Evolutionary conservation across 37 sponge, comb jelly and placozoan species (phyloP), one percentile per base, ranked within the genome.

Genomic region (Amphimedon queenslandica): DNA sequence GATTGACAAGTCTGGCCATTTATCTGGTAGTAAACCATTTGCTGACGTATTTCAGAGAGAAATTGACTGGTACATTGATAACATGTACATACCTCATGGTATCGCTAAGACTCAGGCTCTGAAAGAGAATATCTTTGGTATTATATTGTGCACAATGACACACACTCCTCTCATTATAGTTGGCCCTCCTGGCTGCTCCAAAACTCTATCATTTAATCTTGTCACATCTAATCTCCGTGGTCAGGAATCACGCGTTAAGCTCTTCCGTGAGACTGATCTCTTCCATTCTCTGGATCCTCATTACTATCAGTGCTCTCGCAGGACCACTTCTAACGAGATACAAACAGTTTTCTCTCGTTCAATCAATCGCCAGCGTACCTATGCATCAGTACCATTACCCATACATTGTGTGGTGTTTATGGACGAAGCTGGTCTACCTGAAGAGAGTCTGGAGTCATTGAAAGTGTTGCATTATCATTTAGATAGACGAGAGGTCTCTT

Each of bases 351-450:
- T 95, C 81, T 47, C 37, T 21, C 79, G 96, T 35, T 89, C 96
- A 11, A 79, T 95, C 56, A 95, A 80, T 40, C 75, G 92, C 34
- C 88, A 87, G 36, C 35, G 43, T 23, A 70, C 25, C 51, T 43
- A 70, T 42, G 20, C 61, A 25, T 58, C 35, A 5, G 67, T 85
- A 23, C 74, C 80, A 23, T 69, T 85, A 38, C 85, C 85, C 0
- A 69, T 85, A 1, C 61, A 85, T 55, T 85, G 85, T 68, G 94
- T 95, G 31, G 96, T 95, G 34, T 95, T 95, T 72, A 88, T 95
- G 92, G 96, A 95, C 65, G 96, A 95, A 35, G 96, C 96, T 27
- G 96, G 96, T n/a, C 80, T 95, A 1, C 96, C 96, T 23, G 83
- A 91, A 42, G 96, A 90, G 38, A 63, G 89, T 18, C 89, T 82